Evolutionary conservation across 64 coral and sea anemone genomes (phyloP).

Genomic region (Pocillopora verrucosa): DNA sequence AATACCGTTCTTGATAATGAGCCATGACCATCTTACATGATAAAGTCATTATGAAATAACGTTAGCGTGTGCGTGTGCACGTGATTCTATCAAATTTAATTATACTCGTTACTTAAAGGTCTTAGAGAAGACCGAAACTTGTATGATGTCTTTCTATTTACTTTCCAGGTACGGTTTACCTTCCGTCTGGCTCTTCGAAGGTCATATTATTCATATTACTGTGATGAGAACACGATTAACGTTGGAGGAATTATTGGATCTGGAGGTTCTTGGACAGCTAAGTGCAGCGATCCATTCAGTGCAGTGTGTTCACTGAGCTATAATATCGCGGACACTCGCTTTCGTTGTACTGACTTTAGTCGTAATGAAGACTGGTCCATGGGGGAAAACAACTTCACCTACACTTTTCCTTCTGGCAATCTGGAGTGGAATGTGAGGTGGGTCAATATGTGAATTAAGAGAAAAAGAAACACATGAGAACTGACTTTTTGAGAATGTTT

Average conservation of each 20-base stretch:
- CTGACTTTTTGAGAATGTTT: too few relatives aligned
- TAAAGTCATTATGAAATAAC: not conserved
- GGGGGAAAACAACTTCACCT: constrained; percentile 63
- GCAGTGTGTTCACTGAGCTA: not conserved
- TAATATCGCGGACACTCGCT: not conserved
- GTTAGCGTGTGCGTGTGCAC: too few relatives aligned
- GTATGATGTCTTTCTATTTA: too few relatives aligned
- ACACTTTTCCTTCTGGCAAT: constrained; percentile 26
- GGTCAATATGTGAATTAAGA: not conserved
- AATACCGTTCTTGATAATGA: too few relatives aligned
- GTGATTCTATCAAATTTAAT: not conserved
- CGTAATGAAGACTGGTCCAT: constrained; percentile 61
- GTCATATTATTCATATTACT: constrained; percentile 24
- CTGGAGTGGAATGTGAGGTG: not conserved
- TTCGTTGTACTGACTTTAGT: constrained; percentile 65
- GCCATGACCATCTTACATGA: too few relatives aligned
- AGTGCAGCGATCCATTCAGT: not conserved
- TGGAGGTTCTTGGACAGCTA: constrained; percentile 22
- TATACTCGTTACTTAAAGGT: too few relatives aligned
- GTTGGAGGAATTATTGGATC: not conserved
- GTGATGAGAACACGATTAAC: constrained; percentile 22
- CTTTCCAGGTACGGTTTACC: constrained; percentile 39
- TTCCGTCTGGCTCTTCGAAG: constrained; percentile 61
- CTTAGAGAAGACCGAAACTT: not conserved
- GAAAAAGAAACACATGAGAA: not conserved